Evolutionary conservation across 2,888 invertebrate species (phyloP), one percentile per base, ranked within the genome.

Genomic region (Eristalis pertinax): DNA sequence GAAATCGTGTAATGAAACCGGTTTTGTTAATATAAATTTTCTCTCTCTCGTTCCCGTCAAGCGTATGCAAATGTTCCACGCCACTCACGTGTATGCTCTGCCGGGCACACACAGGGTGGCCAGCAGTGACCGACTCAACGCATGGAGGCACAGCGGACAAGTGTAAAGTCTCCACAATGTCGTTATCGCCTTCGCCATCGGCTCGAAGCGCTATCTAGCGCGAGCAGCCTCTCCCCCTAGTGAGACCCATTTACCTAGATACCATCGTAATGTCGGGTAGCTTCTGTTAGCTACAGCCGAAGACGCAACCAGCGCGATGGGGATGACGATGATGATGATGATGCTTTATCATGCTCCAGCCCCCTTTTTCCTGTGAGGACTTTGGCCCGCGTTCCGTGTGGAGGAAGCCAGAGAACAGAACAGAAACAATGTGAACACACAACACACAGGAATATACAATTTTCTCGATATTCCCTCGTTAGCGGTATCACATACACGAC

Each of bases 401-500:
- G 77, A 43, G 76, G 63, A 76, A 50, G 7, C n/a, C 50, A 50
- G 50, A 50, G 50, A 32, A 32, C 32, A 32, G 32, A 32, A 32
- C 32, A 32, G 32, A 84, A 84, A 83, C 72, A 73, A 83, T 78
- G 83, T 74, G 74, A 86, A 76, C 87, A 83, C 50, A 50, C 50
- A 50, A 8, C 50, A 79, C 87, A 87, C 72, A 73, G 76, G 76
- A 83, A 79, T 79, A 50, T 50, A 84, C 79, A 69, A 87, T 83
- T 83, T 86, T 65, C 83, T 86, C 83, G 83, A 87, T 87, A 87
- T 79, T 87, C 79, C 79, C 84, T 87, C 84, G 87, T 87, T 84
- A 87, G 87, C 84, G 87, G 84, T 87, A 84, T 87, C 79, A 84
- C 87, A 83, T 87, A 76, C 68, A 87, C 87, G 83, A 87, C 87